Evolutionary conservation across 92 coral and sea anemone genomes (phyloP), one percentile per base, ranked within the genome.

Genomic region (Porites divaricata): DNA sequence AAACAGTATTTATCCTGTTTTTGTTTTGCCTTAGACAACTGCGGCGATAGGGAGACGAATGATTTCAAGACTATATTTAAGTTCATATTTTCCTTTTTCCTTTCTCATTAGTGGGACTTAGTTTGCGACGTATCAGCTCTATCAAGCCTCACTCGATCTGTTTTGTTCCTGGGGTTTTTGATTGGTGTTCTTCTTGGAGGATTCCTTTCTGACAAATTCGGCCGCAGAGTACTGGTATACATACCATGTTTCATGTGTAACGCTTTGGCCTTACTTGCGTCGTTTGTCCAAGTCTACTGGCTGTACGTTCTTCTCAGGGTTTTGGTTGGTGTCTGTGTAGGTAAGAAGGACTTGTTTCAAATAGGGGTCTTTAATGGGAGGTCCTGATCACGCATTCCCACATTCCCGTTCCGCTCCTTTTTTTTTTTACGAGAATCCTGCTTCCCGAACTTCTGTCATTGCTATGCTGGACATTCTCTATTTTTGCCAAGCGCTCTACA

Each of bases 151-250:
- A 84, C 95, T 35, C 90, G 84, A 52, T 67, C 93, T 45, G 78
- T 92, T 21, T 79, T 90, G 61, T 92, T 90, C 62, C 74, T 80
- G 48, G 95, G 93, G 20, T 86, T 24, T 77, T 21, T 88, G 79
- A 19, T 83, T 15, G 90, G 88, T 8, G 86, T 86, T 1, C 64
- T 92, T 24, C 63, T 88, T 57, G 88, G 92, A 8, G 93, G 93
- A 4, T 25, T 92, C 20, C 73, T 92, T 20, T 74, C 93, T 9
- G 95, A 92, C 76, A 90, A 88, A 70, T 80, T 82, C 56, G 95
- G 95, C 6, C 93, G 95, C 19, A 83, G 68, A 24, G 83, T 71
- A 19, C 61, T 88, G 17, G 76, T 88, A 20, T 22, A 74, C 61
- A 45, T 76, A 12, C 77, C 78, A 2, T 68, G 75, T 13, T 74